phyloP scores from a whole-genome alignment of 2,888 invertebrate species.

The Notocelia uddmanniana region DNA sequence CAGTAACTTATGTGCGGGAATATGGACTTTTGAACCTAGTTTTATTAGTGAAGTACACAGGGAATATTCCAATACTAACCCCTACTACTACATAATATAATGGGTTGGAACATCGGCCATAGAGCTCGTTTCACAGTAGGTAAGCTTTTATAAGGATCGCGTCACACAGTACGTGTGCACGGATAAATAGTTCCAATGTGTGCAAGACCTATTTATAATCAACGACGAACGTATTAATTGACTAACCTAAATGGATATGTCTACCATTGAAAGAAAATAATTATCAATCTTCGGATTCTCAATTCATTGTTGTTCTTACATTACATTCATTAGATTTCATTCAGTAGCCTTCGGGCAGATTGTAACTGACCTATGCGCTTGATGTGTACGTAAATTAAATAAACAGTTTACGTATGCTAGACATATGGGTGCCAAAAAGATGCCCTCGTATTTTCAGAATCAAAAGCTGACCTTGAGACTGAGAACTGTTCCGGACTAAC shows the following conservation, averaged over 20 bases:
- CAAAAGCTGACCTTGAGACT: constrained; percentile 62
- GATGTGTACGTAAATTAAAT: not conserved
- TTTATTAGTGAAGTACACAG: not conserved
- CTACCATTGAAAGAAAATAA: not conserved
- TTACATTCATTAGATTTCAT: not conserved
- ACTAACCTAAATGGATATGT: constrained; percentile 1
- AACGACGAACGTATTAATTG: not conserved
- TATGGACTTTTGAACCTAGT: not conserved
- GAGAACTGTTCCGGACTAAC: constrained; percentile 53
- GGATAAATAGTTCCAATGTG: not conserved
- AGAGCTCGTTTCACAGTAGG: too few relatives aligned
- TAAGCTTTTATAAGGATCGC: too few relatives aligned
- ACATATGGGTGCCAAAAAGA: not conserved
- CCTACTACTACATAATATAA: too few relatives aligned
- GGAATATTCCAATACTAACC: too few relatives aligned
- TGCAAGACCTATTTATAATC: not conserved
- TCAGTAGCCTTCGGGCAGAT: not conserved
- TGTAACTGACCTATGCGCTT: constrained; percentile 10
- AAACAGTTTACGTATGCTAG: not conserved
- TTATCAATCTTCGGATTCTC: constrained; percentile 4
- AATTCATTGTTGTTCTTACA: not conserved
- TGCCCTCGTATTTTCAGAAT: constrained; percentile 31
- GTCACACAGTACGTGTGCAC: too few relatives aligned
- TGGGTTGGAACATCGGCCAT: too few relatives aligned
- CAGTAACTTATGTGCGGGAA: too few relatives aligned